Base-by-base conservation (phyloP, 2,888 invertebrate genomes). In the Ferrisia virgata region DNA sequence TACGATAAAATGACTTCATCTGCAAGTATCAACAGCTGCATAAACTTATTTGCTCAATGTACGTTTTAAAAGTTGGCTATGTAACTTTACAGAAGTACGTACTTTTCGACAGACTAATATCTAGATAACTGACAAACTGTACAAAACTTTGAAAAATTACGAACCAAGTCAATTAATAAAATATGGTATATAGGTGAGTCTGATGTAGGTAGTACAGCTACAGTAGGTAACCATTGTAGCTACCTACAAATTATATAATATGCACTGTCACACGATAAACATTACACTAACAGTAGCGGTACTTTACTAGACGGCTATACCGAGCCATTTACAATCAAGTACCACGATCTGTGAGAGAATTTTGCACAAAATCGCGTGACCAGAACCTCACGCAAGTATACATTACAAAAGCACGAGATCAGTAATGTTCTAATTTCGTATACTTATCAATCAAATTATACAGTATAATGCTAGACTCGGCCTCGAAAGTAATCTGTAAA, bases 331-430 rank as follows among this genome's bases (percentile, higher is more conserved):
- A 64, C 58, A 64, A 64, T 64, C 58, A 64, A 64, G 58, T 64
- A 64, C 58, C 58, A 64, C 28, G 58, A 64, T 64, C 58, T 64
- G 58, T 13, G 58, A 64, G 58, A 64, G 58, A 64, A 64, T 28
- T 64, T 64, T 64, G 58, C 58, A 64, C 9, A 25, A 64, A 64
- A 64, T 64, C 58, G 58, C 58, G 58, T 64, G 58, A 64, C 58
- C 58, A 28, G 58, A 1, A 11, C 13, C 58, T 64, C 58, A 64
- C 58, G 58, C 58, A 13, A 64, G 58, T 64, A 28, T 64, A 28
- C n/a, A 64, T 64, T 64, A 64, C 28, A 64, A 64, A 64, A 25
- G 58, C 58, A 64, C 22, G 58, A 64, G 58, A 64, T 22, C 58
- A 47, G 18, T 2, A n/a, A 28, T 64, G 58, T 64, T 64, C 58